Evolutionary conservation across 2,113 vertebrate species (phyloP).

Genomic region (Anguilla japonica): DNA sequence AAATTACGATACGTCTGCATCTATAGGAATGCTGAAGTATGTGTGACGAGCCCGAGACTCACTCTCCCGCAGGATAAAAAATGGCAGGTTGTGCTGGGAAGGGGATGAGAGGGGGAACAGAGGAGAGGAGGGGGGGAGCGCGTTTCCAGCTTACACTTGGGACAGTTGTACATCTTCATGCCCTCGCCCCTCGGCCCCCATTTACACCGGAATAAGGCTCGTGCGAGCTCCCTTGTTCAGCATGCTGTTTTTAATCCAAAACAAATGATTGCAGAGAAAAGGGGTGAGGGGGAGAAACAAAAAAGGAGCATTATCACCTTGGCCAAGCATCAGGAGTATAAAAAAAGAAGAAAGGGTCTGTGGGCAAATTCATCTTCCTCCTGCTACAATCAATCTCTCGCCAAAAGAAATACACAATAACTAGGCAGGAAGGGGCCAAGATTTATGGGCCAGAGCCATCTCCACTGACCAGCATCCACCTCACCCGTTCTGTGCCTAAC

Average conservation of each 20-base stretch:
- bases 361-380: constrained; percentile 96
- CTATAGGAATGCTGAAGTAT: constrained; percentile 36
- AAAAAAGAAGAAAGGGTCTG: constrained; percentile 82
- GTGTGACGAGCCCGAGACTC: constrained; percentile 29
- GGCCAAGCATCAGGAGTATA: constrained; percentile 72
- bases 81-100: constrained; percentile 27
- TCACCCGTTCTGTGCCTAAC: constrained; percentile 79
- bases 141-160: constrained; percentile 55
- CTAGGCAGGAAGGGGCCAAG: constrained; percentile 95
- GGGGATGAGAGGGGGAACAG: constrained; percentile 17
- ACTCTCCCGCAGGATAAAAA: constrained; percentile 59
- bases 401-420: constrained; percentile 99
- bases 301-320: constrained; percentile 74
- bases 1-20: constrained; percentile 11
- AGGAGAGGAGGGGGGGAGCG: constrained; percentile 13
- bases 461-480: constrained; percentile 97
- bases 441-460: constrained; percentile 96
- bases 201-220: constrained; percentile 50
- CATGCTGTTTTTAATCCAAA: constrained; percentile 91
- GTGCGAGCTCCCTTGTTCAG: constrained; percentile 47
- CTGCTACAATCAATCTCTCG: constrained; percentile 99
- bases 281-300: constrained; percentile 21
- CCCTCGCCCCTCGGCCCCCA: constrained; percentile 54
- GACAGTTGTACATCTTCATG: constrained; percentile 74
- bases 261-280: constrained; percentile 80